Base-by-base conservation (phyloP, 2,888 invertebrate species). In the Andrena hattorfiana region DNA sequence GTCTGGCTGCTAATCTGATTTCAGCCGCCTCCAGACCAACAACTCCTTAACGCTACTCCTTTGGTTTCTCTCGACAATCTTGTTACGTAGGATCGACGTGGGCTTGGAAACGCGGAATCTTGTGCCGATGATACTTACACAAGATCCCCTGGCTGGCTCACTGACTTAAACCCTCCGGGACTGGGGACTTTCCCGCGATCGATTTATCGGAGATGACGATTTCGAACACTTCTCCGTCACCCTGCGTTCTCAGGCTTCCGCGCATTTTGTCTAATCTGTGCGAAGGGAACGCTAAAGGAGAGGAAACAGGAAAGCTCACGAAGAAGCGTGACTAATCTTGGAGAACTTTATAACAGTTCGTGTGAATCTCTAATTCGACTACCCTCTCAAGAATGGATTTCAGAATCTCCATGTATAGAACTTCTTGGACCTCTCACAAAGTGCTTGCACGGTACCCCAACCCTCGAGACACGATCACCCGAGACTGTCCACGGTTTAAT, bases 11-110 rank as follows among this genome's bases (percentile, higher is more conserved):
- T 93, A 92, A 93, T 93, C 91, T 90, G 88, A 90, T 92, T 92
- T 91, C 88, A 91, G 87, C 89, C 87, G 91, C 88, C 92, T 91
- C 86, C 87, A 90, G 90, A 90, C 90, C 91, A 84, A 87, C 85
- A 87, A 85, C 91, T 91, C 91, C 91, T 91, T 89, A 89, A 89
- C 89, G 87, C 86, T 92, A 93, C 92, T 93, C 92, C 90, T 92
- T 93, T 92, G 93, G 93, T 93, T 93, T 93, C 93, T 90, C 92
- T 91, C 85, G 90, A 89, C 91, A 93, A 93, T 93, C 93, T 92
- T 89, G 91, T 93, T 93, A 93, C 77, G 87, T 84, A 32, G 83
- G 78, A 83, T 83, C 73, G 83, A 73, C 79, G 80, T 30, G 70
- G 68, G 76, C 74, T 70, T 66, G 63, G 54, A 6, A 73, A 67